Base-by-base conservation (phyloP, 2,797 vertebrate genomes). In the Leuciscus waleckii region DNA sequence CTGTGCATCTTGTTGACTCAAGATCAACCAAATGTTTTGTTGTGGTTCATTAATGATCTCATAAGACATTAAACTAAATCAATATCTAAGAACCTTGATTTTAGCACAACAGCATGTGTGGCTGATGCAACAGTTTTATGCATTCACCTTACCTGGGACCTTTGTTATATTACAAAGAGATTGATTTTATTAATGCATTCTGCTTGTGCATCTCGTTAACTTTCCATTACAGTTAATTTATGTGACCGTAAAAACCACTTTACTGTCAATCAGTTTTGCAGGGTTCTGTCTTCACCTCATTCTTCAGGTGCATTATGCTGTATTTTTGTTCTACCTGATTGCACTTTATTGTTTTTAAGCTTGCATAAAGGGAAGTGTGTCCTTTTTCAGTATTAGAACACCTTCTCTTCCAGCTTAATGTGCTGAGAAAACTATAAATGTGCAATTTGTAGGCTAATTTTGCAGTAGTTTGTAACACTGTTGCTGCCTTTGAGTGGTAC, bases 201-300 rank as follows among this genome's bases (percentile, higher is more conserved):
- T 79, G 35, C 29, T 79, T 63, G 32, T 85, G 70, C 82, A 88
- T 85, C 65, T 79, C 73, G 83, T 83, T 87, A 81, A 79, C 43
- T 67, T 56, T 79, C 35, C 74, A 88, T 87, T 87, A 79, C 73
- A 79, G 43, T 39, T 56, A 32, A 80, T 86, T 74, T 79, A 43
- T 58, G 21, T 51, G 4, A 65, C 54, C 6, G 29, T 56, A 73
- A 75, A 87, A 79, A 58, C 2, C 79, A 77, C 54, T 71, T 77
- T 86, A 54, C 35, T 35, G 35, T 35, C 41, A 81, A 54, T 83
- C 21, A 35, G 41, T 26, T 41, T 77, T 41, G 23, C 7, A 26
- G 23, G 23, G 7, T 11, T 61, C 49, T 43, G 23, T 56, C 74
- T 37, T 23, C 3, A 7, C 32, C 21, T 74, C 17, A 32, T 51